phyloP scores from a whole-genome alignment of 2,113 vertebrate genomes.

The Ailuropoda melanoleuca region DNA sequence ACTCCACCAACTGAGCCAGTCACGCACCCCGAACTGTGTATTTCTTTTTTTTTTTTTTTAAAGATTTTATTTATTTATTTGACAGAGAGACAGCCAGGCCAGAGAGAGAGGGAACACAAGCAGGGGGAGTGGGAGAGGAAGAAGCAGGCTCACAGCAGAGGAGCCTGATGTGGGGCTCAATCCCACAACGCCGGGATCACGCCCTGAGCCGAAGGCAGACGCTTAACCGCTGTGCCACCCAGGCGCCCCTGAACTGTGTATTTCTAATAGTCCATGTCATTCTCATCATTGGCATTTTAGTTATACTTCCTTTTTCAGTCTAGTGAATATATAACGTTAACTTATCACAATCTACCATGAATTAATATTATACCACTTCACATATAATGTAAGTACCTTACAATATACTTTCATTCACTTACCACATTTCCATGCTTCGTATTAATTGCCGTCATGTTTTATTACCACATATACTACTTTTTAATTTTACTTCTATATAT shows the following conservation, averaged over 20 bases:
- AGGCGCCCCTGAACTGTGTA: not conserved
- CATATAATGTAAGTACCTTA: not conserved
- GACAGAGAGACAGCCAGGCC: too few species aligned
- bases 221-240: too few species aligned
- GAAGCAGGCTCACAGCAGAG: too few species aligned
- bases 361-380: not conserved
- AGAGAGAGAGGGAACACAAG: too few species aligned
- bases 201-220: too few species aligned
- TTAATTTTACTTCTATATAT: not conserved
- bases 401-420: not conserved
- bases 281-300: not conserved
- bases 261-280: not conserved
- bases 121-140: too few species aligned
- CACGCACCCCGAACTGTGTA: not conserved
- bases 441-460: not conserved
- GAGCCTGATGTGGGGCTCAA: too few species aligned
- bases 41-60: too few species aligned
- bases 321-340: not conserved
- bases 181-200: too few species aligned
- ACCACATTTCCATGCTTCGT: not conserved
- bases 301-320: not conserved
- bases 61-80: too few species aligned
- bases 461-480: not conserved
- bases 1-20: not conserved
- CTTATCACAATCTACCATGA: not conserved